phyloP scores from a whole-genome alignment of 2,113 vertebrate species.

The Holacanthus passer region DNA sequence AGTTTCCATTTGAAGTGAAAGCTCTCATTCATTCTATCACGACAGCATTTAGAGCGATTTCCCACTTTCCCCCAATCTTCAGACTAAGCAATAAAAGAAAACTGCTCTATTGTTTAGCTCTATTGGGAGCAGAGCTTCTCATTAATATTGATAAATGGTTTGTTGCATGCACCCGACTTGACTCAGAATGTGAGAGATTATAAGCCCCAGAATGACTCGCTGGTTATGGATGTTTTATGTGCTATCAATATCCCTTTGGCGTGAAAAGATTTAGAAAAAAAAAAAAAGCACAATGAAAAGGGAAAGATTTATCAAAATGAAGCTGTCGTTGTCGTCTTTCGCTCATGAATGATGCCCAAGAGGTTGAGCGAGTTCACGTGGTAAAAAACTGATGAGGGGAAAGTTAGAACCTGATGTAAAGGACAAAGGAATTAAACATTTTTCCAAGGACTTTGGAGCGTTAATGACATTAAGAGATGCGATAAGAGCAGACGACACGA shows the following conservation, averaged over 20 bases:
- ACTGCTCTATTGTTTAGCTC: slow-evolving; percentile 23
- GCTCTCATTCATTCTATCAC: slow-evolving; percentile 1
- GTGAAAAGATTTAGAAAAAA: not conserved
- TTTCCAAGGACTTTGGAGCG: slow-evolving; percentile 47
- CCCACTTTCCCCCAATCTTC: slow-evolving; percentile 8
- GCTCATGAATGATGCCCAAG: slow-evolving; percentile 17
- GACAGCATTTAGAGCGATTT: slow-evolving; percentile 21
- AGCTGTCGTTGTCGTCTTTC: slow-evolving; percentile 14
- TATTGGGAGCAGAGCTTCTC: slow-evolving; percentile 10
- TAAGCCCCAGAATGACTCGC: slow-evolving; percentile 18
- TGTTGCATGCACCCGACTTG: slow-evolving; percentile 20
- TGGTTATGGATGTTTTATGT: slow-evolving; percentile 29
- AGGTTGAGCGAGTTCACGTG: not conserved
- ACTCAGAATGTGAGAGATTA: slow-evolving; percentile 26
- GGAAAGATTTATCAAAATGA: slow-evolving; percentile 22
- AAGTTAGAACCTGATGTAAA: slow-evolving; percentile 22
- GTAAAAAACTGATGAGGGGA: slow-evolving; percentile 2
- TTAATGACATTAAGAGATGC: slow-evolving; percentile 30
- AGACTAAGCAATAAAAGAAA: slow-evolving; percentile 20
- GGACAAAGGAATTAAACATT: not conserved
- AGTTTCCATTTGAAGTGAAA: slow-evolving; percentile 20
- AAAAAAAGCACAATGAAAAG: not conserved
- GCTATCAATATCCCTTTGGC: slow-evolving; percentile 18
- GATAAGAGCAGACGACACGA: slow-evolving; percentile 47
- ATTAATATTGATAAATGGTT: slow-evolving; percentile 48